Conservation (phyloP, 2,888 invertebrate genomes). For the Acanthosoma haemorrhoidale region DNA sequence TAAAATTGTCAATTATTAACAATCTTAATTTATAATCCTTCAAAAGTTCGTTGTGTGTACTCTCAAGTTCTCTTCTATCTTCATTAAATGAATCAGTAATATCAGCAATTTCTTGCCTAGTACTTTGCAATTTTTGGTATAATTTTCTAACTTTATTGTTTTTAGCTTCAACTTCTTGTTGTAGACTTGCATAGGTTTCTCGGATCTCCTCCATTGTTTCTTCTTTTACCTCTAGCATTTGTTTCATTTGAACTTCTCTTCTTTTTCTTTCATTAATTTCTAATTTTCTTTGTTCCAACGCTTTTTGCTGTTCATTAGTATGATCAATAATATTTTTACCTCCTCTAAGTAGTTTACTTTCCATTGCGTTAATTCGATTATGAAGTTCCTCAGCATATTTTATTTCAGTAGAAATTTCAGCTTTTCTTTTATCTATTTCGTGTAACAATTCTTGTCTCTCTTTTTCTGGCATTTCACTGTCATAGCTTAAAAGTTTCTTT, state of each 20-base stretch:
- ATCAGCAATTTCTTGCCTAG: conserved; percentile 66
- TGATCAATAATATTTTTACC: conserved; percentile 93
- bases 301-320: conserved; percentile 87
- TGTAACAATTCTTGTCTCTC: conserved; percentile 45
- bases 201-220: conserved; percentile 85
- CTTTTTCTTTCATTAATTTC: conserved; percentile 85
- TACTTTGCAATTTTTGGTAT: conserved; percentile 69
- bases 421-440: conserved; percentile 47
- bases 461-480: conserved; percentile 42
- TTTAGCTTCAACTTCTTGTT: conserved; percentile 96
- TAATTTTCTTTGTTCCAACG: conserved; percentile 73
- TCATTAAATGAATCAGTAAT: conserved; percentile 81
- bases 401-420: conserved; percentile 47
- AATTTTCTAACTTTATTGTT: conserved; percentile 89
- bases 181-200: conserved; percentile 83
- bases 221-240: conserved; percentile 88
- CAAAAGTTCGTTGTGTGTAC: conserved; percentile 83
- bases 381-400: conserved; percentile 68
- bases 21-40: conserved; percentile 85
- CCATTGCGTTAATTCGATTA: conserved; percentile 73
- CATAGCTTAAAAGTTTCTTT: conserved; percentile 39
- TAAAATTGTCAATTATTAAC: conserved; percentile 83
- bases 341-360: conserved; percentile 89
- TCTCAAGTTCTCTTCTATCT: conserved; percentile 87
- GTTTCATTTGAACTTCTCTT: conserved; percentile 82